A percentile compares a stretch with the other conserved stretches of the same genome.
Evolutionary conservation across 2,888 invertebrate genomes (phyloP).

Genomic region (Philopedon plagiatum): DNA sequence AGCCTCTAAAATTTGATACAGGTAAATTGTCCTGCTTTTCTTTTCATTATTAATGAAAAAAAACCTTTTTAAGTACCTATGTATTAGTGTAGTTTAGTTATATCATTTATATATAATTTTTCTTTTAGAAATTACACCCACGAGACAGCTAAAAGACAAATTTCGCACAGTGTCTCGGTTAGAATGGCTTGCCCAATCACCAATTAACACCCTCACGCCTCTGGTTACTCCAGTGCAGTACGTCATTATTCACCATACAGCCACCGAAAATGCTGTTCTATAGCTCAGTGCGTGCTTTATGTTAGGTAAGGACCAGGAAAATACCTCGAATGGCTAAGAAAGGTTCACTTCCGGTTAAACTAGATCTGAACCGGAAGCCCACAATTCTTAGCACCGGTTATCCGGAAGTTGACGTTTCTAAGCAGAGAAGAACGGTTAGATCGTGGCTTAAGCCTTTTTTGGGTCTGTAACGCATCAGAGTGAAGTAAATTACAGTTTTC

Average conservation of each 20-base stretch:
- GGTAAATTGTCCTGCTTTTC: conserved; percentile 48
- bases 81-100: too few species aligned
- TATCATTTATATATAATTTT: too few species aligned
- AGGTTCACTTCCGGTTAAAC: too few species aligned
- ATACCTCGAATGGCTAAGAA: too few species aligned
- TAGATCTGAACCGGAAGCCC: too few species aligned
- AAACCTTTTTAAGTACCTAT: too few species aligned
- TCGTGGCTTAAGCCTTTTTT: background rate
- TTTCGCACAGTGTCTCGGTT: conserved; percentile 49
- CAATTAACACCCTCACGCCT: conserved; percentile 58
- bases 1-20: conserved; percentile 50
- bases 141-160: conserved; percentile 61
- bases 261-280: conserved; percentile 74
- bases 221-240: conserved; percentile 70
- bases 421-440: too few species aligned
- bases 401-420: too few species aligned
- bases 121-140: conserved; percentile 19
- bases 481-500: background rate
- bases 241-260: conserved; percentile 78
- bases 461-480: background rate
- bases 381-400: too few species aligned
- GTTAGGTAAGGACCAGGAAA: conserved; percentile 72
- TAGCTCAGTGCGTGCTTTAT: conserved; percentile 74
- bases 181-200: conserved; percentile 78
- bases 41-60: too few species aligned